Base-by-base conservation (phyloP, 2,888 invertebrate genomes). In the Leucophenga maculata region DNA sequence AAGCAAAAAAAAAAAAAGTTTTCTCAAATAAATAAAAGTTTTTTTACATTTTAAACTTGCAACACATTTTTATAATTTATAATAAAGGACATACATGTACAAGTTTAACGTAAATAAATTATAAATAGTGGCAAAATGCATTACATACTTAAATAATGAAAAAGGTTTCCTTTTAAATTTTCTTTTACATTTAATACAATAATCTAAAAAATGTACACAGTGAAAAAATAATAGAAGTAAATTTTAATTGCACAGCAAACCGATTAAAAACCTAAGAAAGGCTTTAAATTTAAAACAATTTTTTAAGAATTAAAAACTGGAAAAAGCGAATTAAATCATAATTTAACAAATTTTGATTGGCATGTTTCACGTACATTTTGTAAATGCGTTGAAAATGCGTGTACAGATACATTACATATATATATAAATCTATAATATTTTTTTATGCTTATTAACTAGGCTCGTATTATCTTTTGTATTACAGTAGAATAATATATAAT, bases 281-380 rank as follows among this genome's bases (percentile, higher is more conserved):
- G 6, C 8, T 18, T 18, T 52, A 52, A n/a, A 18, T 14, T 18
- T 54, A 20, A 11, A 54, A 54, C n/a, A 54, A 54, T 18, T 54
- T 54, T 54, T 54, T 18, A 54, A 57, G 9, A 26, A 31, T 57
- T 57, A 26, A 57, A 9, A 57, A 57, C 39, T 39, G 39, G 13
- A 57, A 31, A 50, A 50, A n/a, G 16, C 31, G 31, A 57, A 57
- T 6, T 13, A 55, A 55, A 4, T 22, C 13, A 55, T 1, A 55
- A 55, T 55, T 55, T 22, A 26, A 52, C 8, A 52, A 52, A 52
- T 60, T 60, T 60, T 60, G 44, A 18, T 39, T 39, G 44, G 39
- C 39, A 16, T 60, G 16, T 60, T 60, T 60, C 14, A 59, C 11
- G n/a, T 44, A 60, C 44, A 64, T 64, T 48, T 48, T 31, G n/a